These are phyloP conservation scores for Heterotis niloticus DNA, from an alignment of 2,113 vertebrate species.

Conservation along the genomic window DNA sequence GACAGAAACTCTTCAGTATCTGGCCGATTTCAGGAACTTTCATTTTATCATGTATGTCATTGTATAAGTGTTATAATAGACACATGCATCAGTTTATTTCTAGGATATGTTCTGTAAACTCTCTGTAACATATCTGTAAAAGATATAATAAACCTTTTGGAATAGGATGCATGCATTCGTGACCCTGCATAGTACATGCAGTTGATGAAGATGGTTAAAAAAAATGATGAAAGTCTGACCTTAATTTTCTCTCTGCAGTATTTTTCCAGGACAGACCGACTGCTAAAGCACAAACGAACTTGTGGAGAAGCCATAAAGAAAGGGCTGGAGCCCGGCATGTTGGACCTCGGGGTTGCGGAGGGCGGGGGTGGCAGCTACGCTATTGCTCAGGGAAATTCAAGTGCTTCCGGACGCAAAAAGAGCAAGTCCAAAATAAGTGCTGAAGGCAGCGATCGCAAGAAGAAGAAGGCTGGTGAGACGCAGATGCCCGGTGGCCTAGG, in stretches of 20 bases:
- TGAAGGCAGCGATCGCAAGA: constrained; percentile 83
- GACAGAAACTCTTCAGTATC: no score
- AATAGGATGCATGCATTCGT: no score
- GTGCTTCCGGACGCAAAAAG: constrained; percentile 84
- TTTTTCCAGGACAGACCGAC: constrained; percentile 97
- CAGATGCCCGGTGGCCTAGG: constrained; percentile 69
- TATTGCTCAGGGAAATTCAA: constrained; percentile 90
- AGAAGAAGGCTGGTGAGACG: constrained; percentile 74
- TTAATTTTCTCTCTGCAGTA: constrained; percentile 60
- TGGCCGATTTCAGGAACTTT: no score
- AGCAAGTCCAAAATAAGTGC: constrained; percentile 79
- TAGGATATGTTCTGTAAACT: no score
- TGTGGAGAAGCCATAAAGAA: constrained; percentile 97
- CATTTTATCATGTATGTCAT: no score
- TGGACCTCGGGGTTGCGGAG: constrained; percentile 76
- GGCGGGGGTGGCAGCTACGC: constrained; percentile 79
- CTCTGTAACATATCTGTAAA: no score
- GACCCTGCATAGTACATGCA: no score
- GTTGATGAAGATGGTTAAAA: no score
- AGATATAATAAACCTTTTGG: no score
- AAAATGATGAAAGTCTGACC: neutral
- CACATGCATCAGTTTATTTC: no score
- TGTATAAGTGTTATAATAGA: no score
- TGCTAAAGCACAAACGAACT: constrained; percentile 98
- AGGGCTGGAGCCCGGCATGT: constrained; percentile 83